Evolutionary conservation across 2,113 vertebrate species (phyloP), one percentile per base, ranked within the genome.

Genomic region (Calidris pygmaea): DNA sequence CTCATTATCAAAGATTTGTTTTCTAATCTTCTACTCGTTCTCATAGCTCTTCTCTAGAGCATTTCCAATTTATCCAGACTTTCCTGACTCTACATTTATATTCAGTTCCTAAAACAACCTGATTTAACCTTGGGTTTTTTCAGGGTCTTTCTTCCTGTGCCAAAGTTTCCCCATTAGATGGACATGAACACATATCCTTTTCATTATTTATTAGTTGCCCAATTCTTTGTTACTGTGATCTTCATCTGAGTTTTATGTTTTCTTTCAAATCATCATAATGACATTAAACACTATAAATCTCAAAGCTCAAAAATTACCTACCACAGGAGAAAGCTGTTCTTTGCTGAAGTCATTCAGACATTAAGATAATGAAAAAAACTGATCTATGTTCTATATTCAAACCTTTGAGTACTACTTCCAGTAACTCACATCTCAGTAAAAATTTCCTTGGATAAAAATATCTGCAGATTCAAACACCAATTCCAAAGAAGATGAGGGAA

Each of bases 1-100:
- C 29, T 81, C 41, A 88, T 94, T 86, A 84, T n/a, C 63, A 88
- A 85, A 95, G 68, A 41, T 83, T 84, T 84, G 67, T 86, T 95
- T 83, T 90, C 63, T 52, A 76, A 58, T 74, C 55, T 73, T 90
- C 78, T 63, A 66, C 32, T 76, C 48, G 34, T 66, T 92, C 30
- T 66, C 48, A 22, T 80, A 35, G 35, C 63, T 95, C 59, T 83
- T 89, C 68, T 86, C 59, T 71, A 50, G 72, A 81, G 39, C 19
- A 35, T 80, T 96, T 76, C 35, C 41, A 76, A 56, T 79, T 94
- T 72, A 87, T 22, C 19, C 66, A 93, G 30, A 68, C 4, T 39
- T 90, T 74, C 67, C 60, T 92, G 65, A 66, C 29, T 48, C 73
- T n/a, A 34, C 43, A 68, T 39, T 67, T 52, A 50, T 17, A 73